Evolutionary conservation across 92 coral and sea anemone genomes (phyloP), one percentile per base, ranked within the genome.

Genomic region (Zoanthus gigantus): DNA sequence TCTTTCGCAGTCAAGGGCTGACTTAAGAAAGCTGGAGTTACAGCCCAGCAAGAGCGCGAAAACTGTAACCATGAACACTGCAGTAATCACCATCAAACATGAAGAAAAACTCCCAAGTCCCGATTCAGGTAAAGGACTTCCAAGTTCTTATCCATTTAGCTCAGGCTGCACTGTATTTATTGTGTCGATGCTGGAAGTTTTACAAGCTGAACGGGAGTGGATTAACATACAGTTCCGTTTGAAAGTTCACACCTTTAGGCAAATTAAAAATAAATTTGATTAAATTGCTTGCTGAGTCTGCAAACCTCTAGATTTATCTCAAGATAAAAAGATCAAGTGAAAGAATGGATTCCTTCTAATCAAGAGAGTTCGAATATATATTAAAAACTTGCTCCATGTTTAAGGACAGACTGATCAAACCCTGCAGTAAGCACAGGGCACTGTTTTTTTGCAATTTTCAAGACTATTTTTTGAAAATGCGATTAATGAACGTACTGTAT

Each of bases 241-340:
- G 9, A 1, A 28, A 47, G 34, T 67, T 63, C 14, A n/a, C 76
- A n/a, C 17, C 18, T 18, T 14, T 1, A 11, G 66, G 5, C 34
- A 6, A 0, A 46, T 4, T 28, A 52, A 15, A 13, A 2, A 23
- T 23, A 31, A 66, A 66, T n/a, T 17, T 53, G 28, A 81, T 0
- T 48, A 54, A 67, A 57, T 17, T 46, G 29, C 58, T 3, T 50
- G 5, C 47, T 81, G 5, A 13, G 45, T 66, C 46, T 23, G 42
- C 63, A n/a, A 29, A 45, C 17, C 42, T 6, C 45, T 31, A 79
- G 56, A 17, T 81, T 81, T 63, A 12, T 81, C 4, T 46, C 63
- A 45, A 60, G 74, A 80, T 81, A 67, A 81, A 75, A 81, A 81
- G 75, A 81, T 81, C 85, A 81, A 81, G 74, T 81, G 60, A 67